Evolutionary conservation across 2,113 vertebrate genomes (phyloP).

Genomic region (Caloenas nicobarica): DNA sequence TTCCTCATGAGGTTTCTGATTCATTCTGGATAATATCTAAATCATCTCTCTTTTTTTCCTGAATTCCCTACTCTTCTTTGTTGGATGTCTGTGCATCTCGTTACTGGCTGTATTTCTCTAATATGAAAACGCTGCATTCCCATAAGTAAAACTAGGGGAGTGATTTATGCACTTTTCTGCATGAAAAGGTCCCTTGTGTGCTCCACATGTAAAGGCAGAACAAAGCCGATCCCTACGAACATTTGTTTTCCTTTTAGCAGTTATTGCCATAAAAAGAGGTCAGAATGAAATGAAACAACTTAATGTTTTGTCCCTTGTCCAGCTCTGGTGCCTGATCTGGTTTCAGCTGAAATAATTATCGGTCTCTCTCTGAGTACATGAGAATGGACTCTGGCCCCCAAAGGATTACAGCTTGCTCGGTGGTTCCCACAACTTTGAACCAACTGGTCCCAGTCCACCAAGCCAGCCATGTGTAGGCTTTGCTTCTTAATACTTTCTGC

Average conservation of each 20-base stretch:
- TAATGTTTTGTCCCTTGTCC: slow-evolving; percentile 54
- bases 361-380: not conserved
- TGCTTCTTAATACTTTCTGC: slow-evolving; percentile 5
- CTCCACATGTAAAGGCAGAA: slow-evolving; percentile 50
- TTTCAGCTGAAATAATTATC: slow-evolving; percentile 47
- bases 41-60: not conserved
- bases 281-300: slow-evolving; percentile 66
- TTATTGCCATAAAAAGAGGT: slow-evolving; percentile 64
- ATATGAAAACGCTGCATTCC: slow-evolving; percentile 35
- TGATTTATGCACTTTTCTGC: slow-evolving; percentile 54
- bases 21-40: not conserved
- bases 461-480: not conserved
- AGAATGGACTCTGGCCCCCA: not conserved
- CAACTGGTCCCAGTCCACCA: slow-evolving; percentile 50
- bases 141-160: slow-evolving; percentile 39
- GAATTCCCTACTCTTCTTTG: not conserved
- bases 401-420: not conserved
- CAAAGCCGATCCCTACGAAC: slow-evolving; percentile 47
- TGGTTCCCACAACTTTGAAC: slow-evolving; percentile 50
- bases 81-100: slow-evolving; percentile 13
- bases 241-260: slow-evolving; percentile 73
- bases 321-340: slow-evolving; percentile 56
- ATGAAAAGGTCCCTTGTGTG: slow-evolving; percentile 56
- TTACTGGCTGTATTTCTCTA: slow-evolving; percentile 53
- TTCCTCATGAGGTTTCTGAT: not conserved